Base-by-base conservation (phyloP, 2,797 vertebrate species). In the Periophthalmus magnuspinnatus region DNA sequence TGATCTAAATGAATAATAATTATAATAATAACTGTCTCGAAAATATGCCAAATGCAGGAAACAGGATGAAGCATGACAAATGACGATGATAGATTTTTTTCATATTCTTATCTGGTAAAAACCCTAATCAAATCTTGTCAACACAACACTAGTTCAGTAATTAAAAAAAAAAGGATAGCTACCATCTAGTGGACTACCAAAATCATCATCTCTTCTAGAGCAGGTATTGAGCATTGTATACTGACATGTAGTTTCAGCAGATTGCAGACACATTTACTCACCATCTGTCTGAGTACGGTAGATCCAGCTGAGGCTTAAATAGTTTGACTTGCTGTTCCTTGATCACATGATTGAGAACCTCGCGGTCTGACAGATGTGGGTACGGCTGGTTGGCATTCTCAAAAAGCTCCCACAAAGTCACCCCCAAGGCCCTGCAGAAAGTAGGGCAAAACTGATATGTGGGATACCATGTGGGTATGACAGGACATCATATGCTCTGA, bases 261-360 rank as follows among this genome's bases (percentile, higher is more conserved):
- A 47, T n/a, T 52, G 48, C 48, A 52, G 48, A 7, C 21, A 10
- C 24, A 57, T 57, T 28, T 55, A 67, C 83, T 90, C 88, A 99
- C 98, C 97, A 99, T 97, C 97, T 92, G 65, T 99, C 97, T 1
- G 97, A 96, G 84, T 97, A 97, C 0, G 96, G 96, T 74, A 98
- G 96, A 56, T 99, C 96, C 84, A 99, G 91, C 62, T 86, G 95
- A 36, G 97, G 97, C 79, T 97, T 97, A 6, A 94, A 94, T 70
- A 96, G 96, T 78, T 96, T 97, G 55, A 95, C 92, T 78, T 95
- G 96, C 75, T 96, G 96, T 83, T 99, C 96, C 87, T 94, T 95
- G 82, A 99, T 95, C 79, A 99, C 97, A 8, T 96, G 95, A 78
- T 93, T 94, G 71, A 99, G 95, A 59, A 99, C 97, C 34, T 99